Evolutionary conservation across 2,113 vertebrate genomes (phyloP), one percentile per base, ranked within the genome.

Genomic region (Leucopsar rothschildi): DNA sequence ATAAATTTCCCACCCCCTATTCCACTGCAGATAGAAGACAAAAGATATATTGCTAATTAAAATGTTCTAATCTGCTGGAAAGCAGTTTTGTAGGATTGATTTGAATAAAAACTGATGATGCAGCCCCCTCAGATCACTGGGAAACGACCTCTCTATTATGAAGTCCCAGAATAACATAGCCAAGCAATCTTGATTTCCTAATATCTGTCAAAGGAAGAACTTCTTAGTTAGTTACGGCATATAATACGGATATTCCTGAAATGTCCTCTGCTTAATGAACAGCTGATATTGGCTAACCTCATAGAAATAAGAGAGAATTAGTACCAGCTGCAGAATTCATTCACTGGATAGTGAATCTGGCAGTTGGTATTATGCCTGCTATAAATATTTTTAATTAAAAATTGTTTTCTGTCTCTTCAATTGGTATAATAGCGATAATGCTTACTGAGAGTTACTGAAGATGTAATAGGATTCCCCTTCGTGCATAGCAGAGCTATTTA

Each of bases 301-400:
- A 20, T 29, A 93, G 95, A 97, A 98, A 97, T 95, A 97, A 93
- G 93, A 96, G 93, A 97, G 96, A 97, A 95, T 97, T 93, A 95
- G 66, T 91, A 91, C 94, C 98, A 97, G 96, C 98, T 98, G 97
- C 97, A 96, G 95, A 98, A 96, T 35, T 80, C 90, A 98, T 98
- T 97, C 96, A 95, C 9, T 82, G 95, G 88, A 61, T 83, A 91
- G 88, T 90, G 75, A 96, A 97, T 95, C 95, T 95, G 95, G 96
- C 97, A 98, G 97, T 97, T 98, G 97, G 79, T 97, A 92, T 96
- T 96, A 92, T 75, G 77, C 95, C 83, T 95, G 94, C 97, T 97
- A 98, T 98, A 98, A 98, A 98, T 98, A 98, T 97, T 98, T 98
- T 98, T 97, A 97, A 98, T 98, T 97, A 97, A 98, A 97, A 97